A percentile compares a stretch with the other conserved stretches of the same genome.
These are phyloP conservation scores for Pithys albifrons DNA, from an alignment of 2,113 vertebrate genomes.

Conservation along the genomic window DNA sequence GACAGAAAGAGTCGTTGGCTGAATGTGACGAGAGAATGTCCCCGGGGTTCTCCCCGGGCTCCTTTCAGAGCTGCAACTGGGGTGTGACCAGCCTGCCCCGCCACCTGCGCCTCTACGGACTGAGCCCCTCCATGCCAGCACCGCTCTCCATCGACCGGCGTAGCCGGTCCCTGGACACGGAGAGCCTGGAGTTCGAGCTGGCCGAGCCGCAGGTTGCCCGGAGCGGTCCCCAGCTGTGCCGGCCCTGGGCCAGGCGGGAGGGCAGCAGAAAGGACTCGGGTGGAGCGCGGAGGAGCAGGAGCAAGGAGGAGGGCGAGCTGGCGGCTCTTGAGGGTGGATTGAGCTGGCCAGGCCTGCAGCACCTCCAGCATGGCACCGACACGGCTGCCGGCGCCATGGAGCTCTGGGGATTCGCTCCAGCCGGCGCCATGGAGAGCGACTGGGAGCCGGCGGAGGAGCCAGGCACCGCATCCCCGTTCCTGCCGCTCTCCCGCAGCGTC, in stretches of 20 bases:
- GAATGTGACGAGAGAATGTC: slow-evolving; percentile 86
- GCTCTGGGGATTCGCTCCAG: neutral
- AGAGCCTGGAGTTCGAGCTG: slow-evolving; percentile 84
- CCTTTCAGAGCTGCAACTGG: slow-evolving; percentile 82
- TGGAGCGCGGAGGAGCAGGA: slow-evolving; percentile 44
- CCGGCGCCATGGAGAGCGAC: neutral
- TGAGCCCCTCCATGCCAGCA: slow-evolving; percentile 76
- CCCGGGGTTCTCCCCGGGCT: slow-evolving; percentile 76
- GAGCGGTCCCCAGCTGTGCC: slow-evolving; percentile 28
- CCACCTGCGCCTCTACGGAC: slow-evolving; percentile 82
- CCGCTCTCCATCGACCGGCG: slow-evolving; percentile 85
- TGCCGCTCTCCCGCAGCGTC: neutral
- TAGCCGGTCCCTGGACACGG: slow-evolving; percentile 91
- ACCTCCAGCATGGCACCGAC: neutral
- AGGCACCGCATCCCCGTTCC: neutral
- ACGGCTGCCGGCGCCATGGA: neutral
- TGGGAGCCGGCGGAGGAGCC: neutral
- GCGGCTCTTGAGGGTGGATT: slow-evolving; percentile 23
- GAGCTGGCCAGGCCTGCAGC: slow-evolving; percentile 65
- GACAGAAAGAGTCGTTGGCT: slow-evolving; percentile 86
- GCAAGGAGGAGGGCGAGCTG: slow-evolving; percentile 41
- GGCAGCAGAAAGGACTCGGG: slow-evolving; percentile 49
- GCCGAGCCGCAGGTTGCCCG: slow-evolving; percentile 64
- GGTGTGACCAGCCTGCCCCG: slow-evolving; percentile 91
- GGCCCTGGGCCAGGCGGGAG: neutral